Evolutionary conservation across 2,888 invertebrate genomes (phyloP), one percentile per base, ranked within the genome.

Genomic region (Melinopterus prodromus): DNA sequence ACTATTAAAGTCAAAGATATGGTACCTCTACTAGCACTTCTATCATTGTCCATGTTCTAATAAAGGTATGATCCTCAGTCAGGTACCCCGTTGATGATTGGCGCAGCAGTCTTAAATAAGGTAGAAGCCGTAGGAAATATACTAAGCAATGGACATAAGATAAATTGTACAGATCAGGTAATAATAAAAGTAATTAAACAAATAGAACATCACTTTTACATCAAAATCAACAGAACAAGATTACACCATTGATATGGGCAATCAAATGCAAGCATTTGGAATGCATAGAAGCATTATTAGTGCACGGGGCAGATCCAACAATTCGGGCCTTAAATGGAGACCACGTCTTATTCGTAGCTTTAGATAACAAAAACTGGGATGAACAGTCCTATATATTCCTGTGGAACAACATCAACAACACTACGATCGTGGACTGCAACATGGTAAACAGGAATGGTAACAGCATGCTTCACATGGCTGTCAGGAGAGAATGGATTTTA

Each of bases 211-310:
- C 53, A 53, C 12, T 9, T 53, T 53, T 12, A 9, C 7, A 4
- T 53, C 53, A 53, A 53, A 9, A 53, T 12, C 53, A 53, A 53
- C 81, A 89, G 88, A 87, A 88, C 79, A 86, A 88, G 77, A 84
- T 85, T 36, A 89, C 89, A 0, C 87, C 90, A 1, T 82, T 90
- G 74, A 87, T 87, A 84, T 89, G 89, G 88, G 89, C 90, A 1
- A 87, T 89, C 16, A 87, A 87, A 81, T 85, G 85, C 75, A 89
- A 89, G 82, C 86, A 86, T 80, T 81, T 89, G 74, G 89, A 89
- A 70, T 86, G 89, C 84, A 85, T 89, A 7, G 86, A 88, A 38
- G 84, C 87, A 53, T 83, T 90, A n/a, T 81, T 90, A 9, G 83
- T 84, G 15, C 85, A 89, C 53, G 88, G 89, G 1, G 90, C 90